Conservation (phyloP, 1,140 invertebrate species). For the Drosophila bipectinata region DNA sequence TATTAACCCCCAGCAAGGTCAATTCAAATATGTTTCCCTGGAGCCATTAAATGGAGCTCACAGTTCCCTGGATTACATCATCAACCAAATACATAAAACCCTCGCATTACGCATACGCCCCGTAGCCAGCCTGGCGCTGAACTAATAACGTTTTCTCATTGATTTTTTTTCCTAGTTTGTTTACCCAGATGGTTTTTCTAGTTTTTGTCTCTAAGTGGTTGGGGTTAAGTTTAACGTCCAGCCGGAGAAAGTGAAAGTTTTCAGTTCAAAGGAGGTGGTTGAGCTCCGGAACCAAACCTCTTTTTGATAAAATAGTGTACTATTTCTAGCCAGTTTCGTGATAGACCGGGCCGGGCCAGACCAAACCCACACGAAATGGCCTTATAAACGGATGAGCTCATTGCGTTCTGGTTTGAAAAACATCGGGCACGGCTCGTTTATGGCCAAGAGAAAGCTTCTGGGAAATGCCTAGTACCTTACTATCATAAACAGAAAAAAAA, state of each 20-base stretch:
- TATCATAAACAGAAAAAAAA: neutral
- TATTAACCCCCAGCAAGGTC: conserved; percentile 42
- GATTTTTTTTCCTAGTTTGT: conserved; percentile 49
- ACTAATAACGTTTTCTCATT: conserved; percentile 27
- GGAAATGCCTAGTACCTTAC: conserved; percentile 15
- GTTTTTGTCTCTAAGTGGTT: conserved; percentile 7
- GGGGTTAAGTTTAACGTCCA: conserved; percentile 51
- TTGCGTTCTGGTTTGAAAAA: conserved; percentile 41
- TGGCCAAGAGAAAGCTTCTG: conserved; percentile 48
- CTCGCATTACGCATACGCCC: conserved; percentile 51
- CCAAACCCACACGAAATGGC: conserved; percentile 26
- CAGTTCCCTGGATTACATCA: conserved; percentile 56
- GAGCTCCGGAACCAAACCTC: conserved; percentile 11
- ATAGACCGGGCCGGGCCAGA: conserved; percentile 27
- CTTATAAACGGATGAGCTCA: conserved; percentile 59
- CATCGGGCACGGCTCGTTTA: conserved; percentile 26
- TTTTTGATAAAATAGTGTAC: conserved; percentile 33
- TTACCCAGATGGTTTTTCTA: conserved; percentile 36
- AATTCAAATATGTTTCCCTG: conserved; percentile 1
- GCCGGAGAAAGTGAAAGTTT: conserved; percentile 64
- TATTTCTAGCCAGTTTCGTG: conserved; percentile 33
- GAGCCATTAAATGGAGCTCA: conserved; percentile 17
- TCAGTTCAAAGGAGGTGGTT: conserved; percentile 9
- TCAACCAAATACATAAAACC: conserved; percentile 21
- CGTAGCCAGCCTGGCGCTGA: conserved; percentile 55